Percentiles rank a stretch among this genome's conserved stretches.
Evolutionary conservation across 2,113 vertebrate species (phyloP).

Genomic region (Pristiophorus japonicus): DNA sequence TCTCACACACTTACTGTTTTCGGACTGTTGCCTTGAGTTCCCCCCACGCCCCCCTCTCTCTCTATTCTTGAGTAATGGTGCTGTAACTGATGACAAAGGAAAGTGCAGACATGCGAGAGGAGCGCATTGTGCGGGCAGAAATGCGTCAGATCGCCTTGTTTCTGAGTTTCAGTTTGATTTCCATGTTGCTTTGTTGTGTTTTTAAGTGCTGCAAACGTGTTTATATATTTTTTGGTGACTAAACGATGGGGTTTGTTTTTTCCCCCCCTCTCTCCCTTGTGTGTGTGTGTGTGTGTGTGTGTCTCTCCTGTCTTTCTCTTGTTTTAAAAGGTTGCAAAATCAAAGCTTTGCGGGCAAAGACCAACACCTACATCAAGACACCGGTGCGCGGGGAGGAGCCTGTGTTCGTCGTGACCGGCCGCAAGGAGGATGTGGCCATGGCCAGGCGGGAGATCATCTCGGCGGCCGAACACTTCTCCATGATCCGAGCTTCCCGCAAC

Average conservation of each 20-base stretch:
- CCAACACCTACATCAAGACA: slow-evolving; percentile 98
- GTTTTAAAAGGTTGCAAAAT: slow-evolving; percentile 88
- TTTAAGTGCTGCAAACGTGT: not conserved
- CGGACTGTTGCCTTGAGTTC: not conserved
- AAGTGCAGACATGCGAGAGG: not conserved
- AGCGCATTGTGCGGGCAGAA: not conserved
- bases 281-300: slow-evolving; percentile 19
- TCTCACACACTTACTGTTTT: not conserved
- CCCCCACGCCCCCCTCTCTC: not conserved
- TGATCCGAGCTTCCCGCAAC: slow-evolving; percentile 90
- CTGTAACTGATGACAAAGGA: slow-evolving; percentile 29
- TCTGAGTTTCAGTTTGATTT: not conserved
- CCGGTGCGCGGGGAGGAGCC: slow-evolving; percentile 95
- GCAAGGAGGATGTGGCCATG: slow-evolving; percentile 95
- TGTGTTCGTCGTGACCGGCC: slow-evolving; percentile 94
- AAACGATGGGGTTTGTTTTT: slow-evolving; percentile 13
- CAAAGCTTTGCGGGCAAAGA: slow-evolving; percentile 94
- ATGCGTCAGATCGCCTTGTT: not conserved
- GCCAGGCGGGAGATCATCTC: slow-evolving; percentile 95
- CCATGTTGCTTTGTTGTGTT: not conserved
- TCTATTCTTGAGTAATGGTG: not conserved
- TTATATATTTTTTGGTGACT: not conserved
- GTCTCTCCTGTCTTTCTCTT: slow-evolving; percentile 34
- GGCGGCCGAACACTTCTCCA: slow-evolving; percentile 91
- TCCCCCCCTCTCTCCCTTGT: not conserved